These are phyloP conservation scores for Eupithecia centaureata DNA, from an alignment of 2,888 invertebrate genomes.

Conservation along the genomic window DNA sequence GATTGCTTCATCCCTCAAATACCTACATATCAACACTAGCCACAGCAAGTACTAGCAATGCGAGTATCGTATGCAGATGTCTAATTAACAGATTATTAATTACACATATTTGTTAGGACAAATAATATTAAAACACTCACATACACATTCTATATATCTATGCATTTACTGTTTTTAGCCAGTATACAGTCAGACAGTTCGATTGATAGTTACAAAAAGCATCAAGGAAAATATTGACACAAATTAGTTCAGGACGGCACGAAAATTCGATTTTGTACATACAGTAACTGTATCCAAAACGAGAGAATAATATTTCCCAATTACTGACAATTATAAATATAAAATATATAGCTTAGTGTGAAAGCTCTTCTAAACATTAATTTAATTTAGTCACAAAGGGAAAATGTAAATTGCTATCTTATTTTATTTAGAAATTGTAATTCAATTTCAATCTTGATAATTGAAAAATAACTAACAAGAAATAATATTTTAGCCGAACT, in stretches of 20 bases:
- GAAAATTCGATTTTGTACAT: conserved; percentile 30
- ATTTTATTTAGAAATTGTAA: not conserved
- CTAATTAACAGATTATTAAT: not conserved
- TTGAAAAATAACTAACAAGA: not conserved
- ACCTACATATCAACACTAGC: not conserved
- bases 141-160: not conserved
- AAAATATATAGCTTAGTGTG: not conserved
- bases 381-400: not conserved
- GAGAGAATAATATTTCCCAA: not conserved
- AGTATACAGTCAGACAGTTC: not conserved
- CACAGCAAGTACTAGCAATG: not conserved
- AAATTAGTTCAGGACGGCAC: conserved; percentile 26
- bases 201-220: not conserved
- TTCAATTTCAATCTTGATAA: conserved; percentile 6
- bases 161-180: not conserved
- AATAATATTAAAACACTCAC: not conserved
- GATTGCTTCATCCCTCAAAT: conserved; percentile 5
- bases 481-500: not conserved
- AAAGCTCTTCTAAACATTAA: not conserved
- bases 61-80: not conserved
- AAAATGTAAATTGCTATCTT: not conserved
- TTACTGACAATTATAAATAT: not conserved
- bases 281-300: conserved; percentile 4
- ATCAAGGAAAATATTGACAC: conserved; percentile 26
- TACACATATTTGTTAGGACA: not conserved